These are phyloP conservation scores for Malurus melanocephalus DNA, from an alignment of 2,113 vertebrate genomes.

Conservation along the genomic window DNA sequence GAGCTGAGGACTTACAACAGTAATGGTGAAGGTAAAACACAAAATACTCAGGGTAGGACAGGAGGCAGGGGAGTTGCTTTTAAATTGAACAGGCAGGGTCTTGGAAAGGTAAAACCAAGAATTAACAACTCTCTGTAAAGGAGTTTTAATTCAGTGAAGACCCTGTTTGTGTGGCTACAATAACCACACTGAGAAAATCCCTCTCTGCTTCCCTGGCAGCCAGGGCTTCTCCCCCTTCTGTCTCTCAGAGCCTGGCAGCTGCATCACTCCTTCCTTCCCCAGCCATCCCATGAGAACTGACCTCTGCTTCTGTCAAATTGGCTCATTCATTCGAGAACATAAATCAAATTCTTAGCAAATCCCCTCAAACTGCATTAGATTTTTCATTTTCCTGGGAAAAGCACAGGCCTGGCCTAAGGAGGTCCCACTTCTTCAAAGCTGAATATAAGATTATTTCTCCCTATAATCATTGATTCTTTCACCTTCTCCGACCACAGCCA, in stretches of 20 bases:
- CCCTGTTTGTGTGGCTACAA: not conserved
- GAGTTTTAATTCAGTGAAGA: not conserved
- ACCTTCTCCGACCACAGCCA: not conserved
- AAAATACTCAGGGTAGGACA: not conserved
- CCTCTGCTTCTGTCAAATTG: not conserved
- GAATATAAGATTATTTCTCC: not conserved
- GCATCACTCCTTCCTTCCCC: not conserved
- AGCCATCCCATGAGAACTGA: not conserved
- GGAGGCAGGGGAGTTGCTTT: not conserved
- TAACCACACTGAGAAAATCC: not conserved
- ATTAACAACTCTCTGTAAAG: not conserved
- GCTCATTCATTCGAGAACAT: not conserved
- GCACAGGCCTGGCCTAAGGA: not conserved
- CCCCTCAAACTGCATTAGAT: not conserved
- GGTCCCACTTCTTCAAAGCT: not conserved
- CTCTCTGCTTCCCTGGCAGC: not conserved
- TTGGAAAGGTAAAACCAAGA: not conserved
- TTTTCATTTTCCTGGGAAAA: not conserved
- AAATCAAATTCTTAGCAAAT: not conserved
- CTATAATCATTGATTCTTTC: not conserved
- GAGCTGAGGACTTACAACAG: not conserved
- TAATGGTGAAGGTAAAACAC: not conserved
- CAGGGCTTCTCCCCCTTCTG: not conserved
- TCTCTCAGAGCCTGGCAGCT: not conserved
- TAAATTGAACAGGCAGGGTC: not conserved